Base-by-base conservation (phyloP, 1,140 invertebrate species). In the Hypsibius dujardini region DNA sequence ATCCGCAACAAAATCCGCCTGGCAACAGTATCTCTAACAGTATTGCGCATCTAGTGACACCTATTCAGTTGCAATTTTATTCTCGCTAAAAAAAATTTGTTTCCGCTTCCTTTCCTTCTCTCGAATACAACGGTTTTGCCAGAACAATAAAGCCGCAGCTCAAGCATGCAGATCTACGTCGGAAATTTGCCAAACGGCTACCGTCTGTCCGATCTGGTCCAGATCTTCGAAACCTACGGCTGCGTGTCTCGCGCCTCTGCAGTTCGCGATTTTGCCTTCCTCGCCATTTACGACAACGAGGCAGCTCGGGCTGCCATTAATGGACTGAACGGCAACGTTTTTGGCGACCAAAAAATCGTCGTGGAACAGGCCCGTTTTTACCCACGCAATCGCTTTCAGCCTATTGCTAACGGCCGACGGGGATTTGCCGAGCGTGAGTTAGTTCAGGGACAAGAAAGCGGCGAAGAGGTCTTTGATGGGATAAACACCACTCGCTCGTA, bases 141-240 rank as follows among this genome's bases (percentile, higher is more conserved):
- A n/a, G n/a, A n/a, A n/a, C n/a, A n/a, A n/a, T n/a, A n/a, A n/a
- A n/a, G n/a, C n/a, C n/a, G n/a, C n/a, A n/a, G n/a, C n/a, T 56
- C 50, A 7, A 56, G 7, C 50, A 56, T 56, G 50, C 50, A 56
- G 50, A 56, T 56, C 50, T 56, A 56, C n/a, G 50, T 56, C 7
- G 50, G 50, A 7, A 56, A 56, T n/a, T n/a, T 56, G 50, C 50
- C 50, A 7, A 56, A 56, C n/a, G 50, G 50, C 50, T 56, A 56
- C n/a, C 50, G 50, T 56, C 50, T 56, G 50, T 56, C 50, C 7
- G 50, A 56, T n/a, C 50, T 56, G n/a, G 50, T 56, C 7, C 50
- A 56, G 50, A 56, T 56, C 50, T 56, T 56, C 50, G 50, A 56
- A n/a, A 56, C 50, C 7, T 56, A 56, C 50, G 50, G 50, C n/a